Conservation (phyloP, 2,888 invertebrate genomes). For the Petrolisthes manimaculis region DNA sequence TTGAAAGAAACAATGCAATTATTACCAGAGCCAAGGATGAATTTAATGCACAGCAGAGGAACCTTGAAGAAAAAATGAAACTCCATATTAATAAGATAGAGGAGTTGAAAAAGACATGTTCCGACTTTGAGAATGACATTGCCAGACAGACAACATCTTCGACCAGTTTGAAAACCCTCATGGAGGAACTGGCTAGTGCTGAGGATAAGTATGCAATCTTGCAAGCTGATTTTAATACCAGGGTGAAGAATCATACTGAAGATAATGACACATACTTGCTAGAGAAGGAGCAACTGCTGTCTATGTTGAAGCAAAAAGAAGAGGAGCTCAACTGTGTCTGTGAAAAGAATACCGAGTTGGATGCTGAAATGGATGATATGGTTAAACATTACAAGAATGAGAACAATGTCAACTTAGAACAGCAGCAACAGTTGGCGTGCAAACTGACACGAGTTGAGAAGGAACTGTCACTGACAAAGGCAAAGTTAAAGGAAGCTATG, state of each 20-base stretch:
- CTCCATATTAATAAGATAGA: not conserved
- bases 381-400: constrained; percentile 30
- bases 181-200: not conserved
- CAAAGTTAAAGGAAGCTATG: not conserved
- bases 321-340: not conserved
- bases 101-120: constrained; percentile 8
- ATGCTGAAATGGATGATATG: constrained; percentile 26
- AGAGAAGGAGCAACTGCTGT: constrained; percentile 22
- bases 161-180: not conserved
- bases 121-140: not conserved
- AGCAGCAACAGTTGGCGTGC: not conserved
- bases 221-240: constrained; percentile 1
- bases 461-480: constrained; percentile 25
- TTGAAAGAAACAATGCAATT: not conserved
- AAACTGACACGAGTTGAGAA: not conserved
- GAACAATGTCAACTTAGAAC: not conserved
- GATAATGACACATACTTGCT: not conserved
- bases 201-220: constrained; percentile 21
- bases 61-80: not conserved
- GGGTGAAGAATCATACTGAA: not conserved
- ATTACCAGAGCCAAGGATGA: constrained; percentile 12
- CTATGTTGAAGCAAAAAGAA: constrained; percentile 5
- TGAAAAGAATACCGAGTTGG: not conserved
- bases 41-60: not conserved
- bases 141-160: not conserved